Base-by-base conservation (phyloP, 2,888 invertebrate genomes). In the Ctenicera cuprea region DNA sequence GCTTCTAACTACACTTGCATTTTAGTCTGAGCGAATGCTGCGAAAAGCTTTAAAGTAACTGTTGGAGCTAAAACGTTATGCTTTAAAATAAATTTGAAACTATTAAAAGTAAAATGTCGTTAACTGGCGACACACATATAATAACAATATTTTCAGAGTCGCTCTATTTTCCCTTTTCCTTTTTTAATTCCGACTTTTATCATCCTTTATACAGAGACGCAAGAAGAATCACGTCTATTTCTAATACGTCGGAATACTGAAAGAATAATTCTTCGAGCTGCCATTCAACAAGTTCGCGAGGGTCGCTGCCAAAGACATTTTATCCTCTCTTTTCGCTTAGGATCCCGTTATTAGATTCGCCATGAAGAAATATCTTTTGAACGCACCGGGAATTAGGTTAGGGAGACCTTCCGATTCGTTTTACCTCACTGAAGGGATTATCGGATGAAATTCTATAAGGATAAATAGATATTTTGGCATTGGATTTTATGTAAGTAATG, bases 341-440 rank as follows among this genome's bases (percentile, higher is more conserved):
- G 74, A 59, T 37, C 69, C 64, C 61, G 72, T 78, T 78, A 78
- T 78, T 77, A 78, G 76, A 78, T 78, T 77, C 76, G 62, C 70
- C 48, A 67, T 73, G 67, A 73, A 68, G 71, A 74, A 73, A 78
- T 77, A 78, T 78, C 77, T 77, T 77, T 76, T 75, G 77, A 77
- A 76, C 76, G 72, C 63, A 72, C 71, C 64, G 76, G 73, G 77
- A 78, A 78, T 77, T 78, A 76, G 77, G 77, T 78, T 78, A 78
- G 78, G 38, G 62, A 26, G 43, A 77, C 26, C 62, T 62, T 38
- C 37, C 43, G 43, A 26, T 62, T 62, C 43, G 38, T 57, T 78
- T 78, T 76, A 71, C 76, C 73, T 69, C 74, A 73, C 71, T 73
- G 74, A 73, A 74, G 76, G 73, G 77, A 77, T 77, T 77, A 76